Base-by-base conservation (phyloP, 2,797 vertebrate genomes). In the Varecia variegata region DNA sequence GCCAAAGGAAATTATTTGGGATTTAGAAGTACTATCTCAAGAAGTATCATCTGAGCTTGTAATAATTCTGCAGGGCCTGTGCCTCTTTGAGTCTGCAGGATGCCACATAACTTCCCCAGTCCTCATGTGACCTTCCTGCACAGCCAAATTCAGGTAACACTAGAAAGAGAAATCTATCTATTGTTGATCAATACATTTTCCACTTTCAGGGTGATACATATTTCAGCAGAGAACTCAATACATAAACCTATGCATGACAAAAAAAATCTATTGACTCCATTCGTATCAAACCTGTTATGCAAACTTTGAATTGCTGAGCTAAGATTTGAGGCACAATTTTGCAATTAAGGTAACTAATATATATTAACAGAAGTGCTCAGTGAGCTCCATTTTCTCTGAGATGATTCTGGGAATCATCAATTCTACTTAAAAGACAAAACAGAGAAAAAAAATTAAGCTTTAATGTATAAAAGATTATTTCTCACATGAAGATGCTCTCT, bases 371-470 rank as follows among this genome's bases (percentile, higher is more conserved):
- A 95, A 93, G 94, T 83, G 35, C 30, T 95, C 67, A 85, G n/a
- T 56, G 62, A 92, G 67, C 40, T 71, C 20, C 62, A 90, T 85
- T 84, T 93, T 84, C n/a, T 92, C 84, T 56, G 54, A 70, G 52
- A 88, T 90, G 47, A 94, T 92, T 95, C 90, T 91, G 67, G 60
- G 58, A 96, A 97, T 82, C 92, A 95, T 60, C 71, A 81, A 86
- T 96, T 96, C 65, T 50, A 87, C 52, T 93, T 77, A 94, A 92
- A 95, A 95, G 79, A 68, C 38, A 73, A 86, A 89, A 70, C 17
- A 88, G 9, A 81, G 47, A 71, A 90, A 84, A n/a, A 87, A 93
- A 43, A 13, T 32, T 38, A 93, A 90, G 58, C 43, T 67, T 90
- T 82, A 80, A 73, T 88, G 38, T 81, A 86, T 60, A 93, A 96